Evolutionary conservation across 23 tunicate species (phyloP).

Genomic region (Ciona savignyi): DNA sequence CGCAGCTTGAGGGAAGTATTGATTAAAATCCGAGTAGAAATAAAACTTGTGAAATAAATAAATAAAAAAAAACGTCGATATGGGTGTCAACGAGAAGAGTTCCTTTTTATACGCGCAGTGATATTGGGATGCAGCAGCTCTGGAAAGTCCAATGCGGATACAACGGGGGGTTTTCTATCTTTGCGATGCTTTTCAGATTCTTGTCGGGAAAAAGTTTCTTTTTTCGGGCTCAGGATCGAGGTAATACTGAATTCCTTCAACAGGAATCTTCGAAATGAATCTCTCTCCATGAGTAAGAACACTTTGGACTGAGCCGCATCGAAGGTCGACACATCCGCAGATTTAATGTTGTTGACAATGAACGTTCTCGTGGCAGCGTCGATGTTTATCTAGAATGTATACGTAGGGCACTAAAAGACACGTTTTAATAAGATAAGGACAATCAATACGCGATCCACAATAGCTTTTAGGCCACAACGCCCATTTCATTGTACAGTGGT

Average conservation of each 20-base stretch:
- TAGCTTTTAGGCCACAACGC: too few relatives aligned
- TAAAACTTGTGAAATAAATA: background rate
- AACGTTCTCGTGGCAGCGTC: background rate
- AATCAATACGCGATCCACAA: too few relatives aligned
- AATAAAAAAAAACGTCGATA: background rate
- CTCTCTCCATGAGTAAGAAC: conserved; percentile 13
- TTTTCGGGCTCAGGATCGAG: background rate
- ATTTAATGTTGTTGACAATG: background rate
- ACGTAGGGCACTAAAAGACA: too few relatives aligned
- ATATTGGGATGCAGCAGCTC: background rate
- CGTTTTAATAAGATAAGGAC: background rate
- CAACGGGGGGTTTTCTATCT: too few relatives aligned
- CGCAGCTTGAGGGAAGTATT: background rate
- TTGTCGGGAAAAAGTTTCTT: background rate
- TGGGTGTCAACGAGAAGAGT: background rate
- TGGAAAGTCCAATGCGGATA: background rate
- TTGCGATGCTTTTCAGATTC: background rate
- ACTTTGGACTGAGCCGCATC: conserved; percentile 7
- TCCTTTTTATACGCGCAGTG: background rate
- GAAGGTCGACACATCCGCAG: background rate
- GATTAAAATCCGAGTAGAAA: background rate
- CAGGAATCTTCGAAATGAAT: conserved; percentile 11
- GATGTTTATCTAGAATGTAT: background rate
- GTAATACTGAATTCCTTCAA: conserved; percentile 2
- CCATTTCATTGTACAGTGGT: too few relatives aligned